These are phyloP conservation scores for Sorex araneus DNA, from an alignment of 2,113 vertebrate genomes.

Conservation along the genomic window DNA sequence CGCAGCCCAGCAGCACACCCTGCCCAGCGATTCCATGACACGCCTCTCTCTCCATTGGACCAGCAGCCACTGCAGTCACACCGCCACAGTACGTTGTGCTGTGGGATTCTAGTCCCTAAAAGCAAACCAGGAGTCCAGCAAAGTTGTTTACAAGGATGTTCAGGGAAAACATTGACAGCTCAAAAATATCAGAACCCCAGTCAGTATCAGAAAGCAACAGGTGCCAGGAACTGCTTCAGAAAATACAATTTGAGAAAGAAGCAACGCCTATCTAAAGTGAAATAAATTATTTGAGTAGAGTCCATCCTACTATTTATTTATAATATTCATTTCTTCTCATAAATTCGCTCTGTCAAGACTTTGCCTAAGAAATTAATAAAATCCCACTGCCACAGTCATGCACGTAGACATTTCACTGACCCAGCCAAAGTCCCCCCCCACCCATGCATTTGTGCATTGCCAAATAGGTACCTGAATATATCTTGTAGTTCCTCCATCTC, in stretches of 20 bases:
- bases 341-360: not conserved
- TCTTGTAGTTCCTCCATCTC: not conserved
- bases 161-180: conserved; percentile 1
- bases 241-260: conserved; percentile 48
- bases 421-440: not conserved
- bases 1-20: not conserved
- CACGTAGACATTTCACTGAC: not conserved
- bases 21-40: not conserved
- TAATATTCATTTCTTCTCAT: not conserved
- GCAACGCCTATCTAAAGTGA: not conserved
- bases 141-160: not conserved
- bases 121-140: conserved; percentile 41
- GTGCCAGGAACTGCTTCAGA: not conserved
- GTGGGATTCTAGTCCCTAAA: conserved; percentile 28
- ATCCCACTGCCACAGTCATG: not conserved
- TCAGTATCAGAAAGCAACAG: not conserved
- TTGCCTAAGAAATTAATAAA: not conserved
- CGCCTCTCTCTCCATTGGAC: too few relatives aligned
- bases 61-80: accelerated
- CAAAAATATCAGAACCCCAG: not conserved
- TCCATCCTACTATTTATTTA: not conserved
- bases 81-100: not conserved
- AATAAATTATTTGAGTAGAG: not conserved
- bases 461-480: not conserved
- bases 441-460: not conserved